Evolutionary conservation across 2,113 vertebrate genomes (phyloP), one percentile per base, ranked within the genome.

Genomic region (Microtus oregoni): DNA sequence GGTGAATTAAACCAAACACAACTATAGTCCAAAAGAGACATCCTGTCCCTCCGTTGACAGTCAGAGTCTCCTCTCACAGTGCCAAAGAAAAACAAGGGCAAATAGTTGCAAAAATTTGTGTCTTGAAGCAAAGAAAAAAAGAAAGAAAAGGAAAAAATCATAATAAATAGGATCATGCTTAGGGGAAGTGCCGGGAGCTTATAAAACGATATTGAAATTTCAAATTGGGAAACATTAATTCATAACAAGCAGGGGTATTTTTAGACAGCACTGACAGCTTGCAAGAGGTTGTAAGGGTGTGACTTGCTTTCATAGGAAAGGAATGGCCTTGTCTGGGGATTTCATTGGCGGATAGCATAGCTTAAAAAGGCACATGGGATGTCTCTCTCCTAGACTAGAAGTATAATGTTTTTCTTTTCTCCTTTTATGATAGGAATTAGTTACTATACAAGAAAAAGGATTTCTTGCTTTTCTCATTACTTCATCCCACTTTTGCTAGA

Each of bases 271-370:
- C 76, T 93, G 97, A 89, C 91, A 97, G 91, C 96, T 91, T 97
- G 95, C 94, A 86, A 86, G 86, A 97, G 91, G 38, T 96, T 96
- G 96, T 96, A 97, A 98, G 96, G 97, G 97, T 97, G 94, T 96
- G 91, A 88, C 96, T 96, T 95, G 97, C 92, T 94, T 97, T 98
- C 98, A 97, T 96, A 96, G 96, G 97, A 97, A 98, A 98, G 98
- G 98, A 97, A 97, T 98, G 97, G 95, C 83, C 96, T 93, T 97
- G 96, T 94, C 82, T 97, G 95, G 97, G 97, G 97, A 97, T 97
- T 97, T 97, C 96, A 96, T 95, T 98, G 97, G 96, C 97, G 96
- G 94, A 97, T 95, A 97, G 93, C 96, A 91, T 28, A 92, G 91
- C 70, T 97, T 91, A 92, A 97, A 94, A 94, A 97, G 96, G 95